Evolutionary conservation across 1,140 invertebrate genomes (phyloP), one percentile per base, ranked within the genome.

Genomic region (Leptinotarsa texana): DNA sequence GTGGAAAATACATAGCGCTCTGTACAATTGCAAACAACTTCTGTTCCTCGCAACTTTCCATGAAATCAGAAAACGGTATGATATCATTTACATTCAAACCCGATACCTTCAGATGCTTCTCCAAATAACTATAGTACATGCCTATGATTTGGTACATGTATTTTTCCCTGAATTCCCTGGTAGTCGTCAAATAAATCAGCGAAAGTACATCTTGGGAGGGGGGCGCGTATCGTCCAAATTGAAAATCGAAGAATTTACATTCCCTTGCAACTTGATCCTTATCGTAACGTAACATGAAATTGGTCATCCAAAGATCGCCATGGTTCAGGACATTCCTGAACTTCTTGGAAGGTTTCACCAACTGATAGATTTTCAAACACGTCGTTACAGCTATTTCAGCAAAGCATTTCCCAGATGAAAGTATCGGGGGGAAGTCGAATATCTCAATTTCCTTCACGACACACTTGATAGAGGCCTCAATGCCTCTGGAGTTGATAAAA

Each of bases 161-260:
- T 62, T 73, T 74, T 33, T 75, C 65, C 24, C 84, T 80, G 3
- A 87, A 86, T 22, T 76, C 76, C 63, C 80, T 82, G 0, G 79
- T 77, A 2, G 87, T 87, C 2, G 81, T 86, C 48, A 86, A 57
- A 71, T 87, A 86, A 4, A 87, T 72, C 42, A 85, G 80, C 0
- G 81, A 75, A 79, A 86, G 84, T 1, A 88, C 51, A 74, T 88
- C 87, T 51, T 87, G 86, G 2, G 86, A 83, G 0, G 87, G 87
- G 13, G 86, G 86, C 3, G 74, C 83, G 74, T 87, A 87, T 13
- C 86, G 79, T 2, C 83, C 68, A 69, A 83, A 84, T 76, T 88
- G 86, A 74, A 82, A 88, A 80, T 88, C 87, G 27, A 88, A 77
- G 0, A 88, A 73, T 65, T 86, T 74, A 27, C 86, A 85, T 27